phyloP scores from a whole-genome alignment of 2,888 invertebrate species.

The Leucophora obtusa region DNA sequence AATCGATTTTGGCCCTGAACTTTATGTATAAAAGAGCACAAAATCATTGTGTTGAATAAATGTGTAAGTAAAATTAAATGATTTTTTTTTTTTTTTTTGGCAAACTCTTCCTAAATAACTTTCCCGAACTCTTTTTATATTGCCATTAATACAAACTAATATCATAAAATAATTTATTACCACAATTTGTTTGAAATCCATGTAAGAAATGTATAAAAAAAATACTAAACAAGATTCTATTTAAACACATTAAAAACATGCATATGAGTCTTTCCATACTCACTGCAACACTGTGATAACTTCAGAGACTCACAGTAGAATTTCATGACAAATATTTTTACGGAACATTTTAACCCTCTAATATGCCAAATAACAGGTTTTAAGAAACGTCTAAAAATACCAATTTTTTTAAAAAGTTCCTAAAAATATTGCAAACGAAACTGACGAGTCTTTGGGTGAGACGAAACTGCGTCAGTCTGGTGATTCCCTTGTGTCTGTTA shows the following conservation, averaged over 20 bases:
- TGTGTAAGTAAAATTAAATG: not conserved
- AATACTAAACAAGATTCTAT: not conserved
- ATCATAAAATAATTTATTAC: constrained; percentile 1
- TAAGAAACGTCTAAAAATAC: no score
- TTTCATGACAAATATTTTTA: no score
- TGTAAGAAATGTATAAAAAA: not conserved
- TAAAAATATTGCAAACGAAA: no score
- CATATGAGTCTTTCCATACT: no score
- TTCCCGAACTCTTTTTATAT: not conserved
- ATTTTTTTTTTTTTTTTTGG: not conserved
- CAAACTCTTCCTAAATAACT: not conserved
- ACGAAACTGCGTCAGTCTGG: no score
- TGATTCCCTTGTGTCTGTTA: no score
- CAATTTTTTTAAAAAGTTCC: no score
- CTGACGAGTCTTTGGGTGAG: no score
- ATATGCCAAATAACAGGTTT: no score
- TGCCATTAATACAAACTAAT: not conserved
- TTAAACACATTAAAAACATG: not conserved
- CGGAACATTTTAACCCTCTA: no score
- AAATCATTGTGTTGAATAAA: not conserved
- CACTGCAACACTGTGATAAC: no score
- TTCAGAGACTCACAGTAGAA: no score
- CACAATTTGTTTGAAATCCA: not conserved
- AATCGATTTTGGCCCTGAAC: constrained; percentile 40
- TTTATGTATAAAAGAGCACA: not conserved